These are phyloP conservation scores for Pantala flavescens DNA, from an alignment of 1,140 invertebrate genomes.

Conservation along the genomic window DNA sequence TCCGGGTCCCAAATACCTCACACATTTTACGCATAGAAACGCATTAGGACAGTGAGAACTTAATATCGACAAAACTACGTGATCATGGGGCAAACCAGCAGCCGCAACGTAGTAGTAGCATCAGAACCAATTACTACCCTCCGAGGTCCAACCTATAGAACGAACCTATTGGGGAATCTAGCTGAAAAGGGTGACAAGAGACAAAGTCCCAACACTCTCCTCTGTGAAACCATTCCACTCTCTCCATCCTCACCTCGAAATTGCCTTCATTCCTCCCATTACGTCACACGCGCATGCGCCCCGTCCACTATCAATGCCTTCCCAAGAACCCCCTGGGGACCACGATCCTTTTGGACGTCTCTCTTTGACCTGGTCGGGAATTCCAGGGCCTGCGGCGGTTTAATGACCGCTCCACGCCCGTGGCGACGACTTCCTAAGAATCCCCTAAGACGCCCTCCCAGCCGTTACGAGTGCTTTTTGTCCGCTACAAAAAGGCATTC, in stretches of 20 bases:
- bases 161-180: no score
- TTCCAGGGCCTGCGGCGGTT: neutral
- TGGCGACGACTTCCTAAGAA: neutral
- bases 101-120: no score
- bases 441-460: neutral
- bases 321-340: neutral
- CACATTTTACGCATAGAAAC: no score
- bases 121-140: no score
- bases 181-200: no score
- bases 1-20: no score
- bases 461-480: neutral
- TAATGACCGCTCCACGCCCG: neutral
- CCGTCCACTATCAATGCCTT: neutral
- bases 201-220: neutral
- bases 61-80: no score
- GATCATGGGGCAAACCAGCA: no score
- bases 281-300: neutral
- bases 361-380: neutral
- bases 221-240: neutral
- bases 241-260: neutral
- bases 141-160: no score
- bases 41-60: no score
- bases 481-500: neutral
- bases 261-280: neutral
- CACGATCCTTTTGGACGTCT: neutral